Evolutionary conservation across 1,140 invertebrate genomes (phyloP).

Genomic region (Drosophila pandora): DNA sequence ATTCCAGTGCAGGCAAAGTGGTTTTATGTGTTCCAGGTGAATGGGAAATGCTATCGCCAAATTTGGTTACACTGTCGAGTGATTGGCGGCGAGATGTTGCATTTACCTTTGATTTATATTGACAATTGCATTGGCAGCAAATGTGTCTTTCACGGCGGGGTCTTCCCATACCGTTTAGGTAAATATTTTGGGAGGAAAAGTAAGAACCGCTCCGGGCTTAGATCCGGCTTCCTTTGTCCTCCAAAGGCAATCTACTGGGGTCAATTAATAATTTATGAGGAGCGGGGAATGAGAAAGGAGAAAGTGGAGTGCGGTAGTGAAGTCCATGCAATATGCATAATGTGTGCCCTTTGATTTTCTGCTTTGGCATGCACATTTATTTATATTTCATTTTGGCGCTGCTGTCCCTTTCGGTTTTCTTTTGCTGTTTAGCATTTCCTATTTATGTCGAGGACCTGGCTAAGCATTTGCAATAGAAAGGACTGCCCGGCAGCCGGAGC

Average conservation of each 20-base stretch:
- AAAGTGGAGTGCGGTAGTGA: neutral
- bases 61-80: constrained; percentile 15
- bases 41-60: constrained; percentile 31
- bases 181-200: neutral
- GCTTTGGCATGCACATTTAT: constrained; percentile 73
- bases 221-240: neutral
- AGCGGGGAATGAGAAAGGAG: neutral
- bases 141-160: constrained; percentile 14
- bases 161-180: neutral
- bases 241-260: constrained; percentile 20
- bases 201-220: neutral
- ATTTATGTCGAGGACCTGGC: constrained; percentile 65
- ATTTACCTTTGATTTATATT: constrained; percentile 45
- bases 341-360: constrained; percentile 74
- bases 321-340: constrained; percentile 75
- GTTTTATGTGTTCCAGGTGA: constrained; percentile 38
- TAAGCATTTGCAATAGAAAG: constrained; percentile 63
- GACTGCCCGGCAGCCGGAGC: constrained; percentile 1
- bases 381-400: constrained; percentile 71
- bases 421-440: constrained; percentile 61
- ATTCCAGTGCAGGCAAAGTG: constrained; percentile 26
- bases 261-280: constrained; percentile 56
- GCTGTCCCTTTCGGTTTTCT: constrained; percentile 45
- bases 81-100: constrained; percentile 24
- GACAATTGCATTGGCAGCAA: constrained; percentile 46